Evolutionary conservation across 2,888 invertebrate genomes (phyloP).

Genomic region (Leucophora obtusa): DNA sequence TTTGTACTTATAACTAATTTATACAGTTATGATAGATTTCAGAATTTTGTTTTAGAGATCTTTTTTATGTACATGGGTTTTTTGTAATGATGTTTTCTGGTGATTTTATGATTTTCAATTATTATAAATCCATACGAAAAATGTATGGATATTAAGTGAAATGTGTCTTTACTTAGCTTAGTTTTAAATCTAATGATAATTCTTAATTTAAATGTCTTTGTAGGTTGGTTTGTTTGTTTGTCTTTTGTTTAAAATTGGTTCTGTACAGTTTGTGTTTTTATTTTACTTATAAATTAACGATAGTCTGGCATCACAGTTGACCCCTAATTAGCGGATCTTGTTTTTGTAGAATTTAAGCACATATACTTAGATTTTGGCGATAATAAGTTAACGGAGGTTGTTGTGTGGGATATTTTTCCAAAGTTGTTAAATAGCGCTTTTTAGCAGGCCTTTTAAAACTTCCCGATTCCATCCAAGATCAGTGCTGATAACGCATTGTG

Average conservation of each 20-base stretch:
- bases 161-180: not conserved
- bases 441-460: slow-evolving; percentile 55
- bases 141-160: slow-evolving; percentile 40
- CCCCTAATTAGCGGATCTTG: slow-evolving; percentile 52
- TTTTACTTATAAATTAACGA: slow-evolving; percentile 36
- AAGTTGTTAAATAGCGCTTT: slow-evolving; percentile 44
- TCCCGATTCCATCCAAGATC: slow-evolving; percentile 70
- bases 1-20: slow-evolving; percentile 27
- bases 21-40: slow-evolving; percentile 23
- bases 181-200: slow-evolving; percentile 15
- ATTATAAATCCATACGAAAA: slow-evolving; percentile 46
- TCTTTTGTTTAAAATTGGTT: slow-evolving; percentile 45
- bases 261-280: slow-evolving; percentile 40
- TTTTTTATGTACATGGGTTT: slow-evolving; percentile 24
- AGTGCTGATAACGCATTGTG: slow-evolving; percentile 75
- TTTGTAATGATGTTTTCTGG: not conserved
- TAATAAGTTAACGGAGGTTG: slow-evolving; percentile 56
- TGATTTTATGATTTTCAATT: slow-evolving; percentile 5
- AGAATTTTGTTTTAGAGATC: slow-evolving; percentile 6
- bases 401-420: slow-evolving; percentile 47
- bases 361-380: slow-evolving; percentile 73
- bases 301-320: slow-evolving; percentile 74
- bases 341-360: slow-evolving; percentile 67
- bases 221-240: slow-evolving; percentile 56
- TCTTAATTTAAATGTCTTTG: slow-evolving; percentile 54